Evolutionary conservation across 1,140 invertebrate species (phyloP).

Genomic region (Homalodisca vitripennis): DNA sequence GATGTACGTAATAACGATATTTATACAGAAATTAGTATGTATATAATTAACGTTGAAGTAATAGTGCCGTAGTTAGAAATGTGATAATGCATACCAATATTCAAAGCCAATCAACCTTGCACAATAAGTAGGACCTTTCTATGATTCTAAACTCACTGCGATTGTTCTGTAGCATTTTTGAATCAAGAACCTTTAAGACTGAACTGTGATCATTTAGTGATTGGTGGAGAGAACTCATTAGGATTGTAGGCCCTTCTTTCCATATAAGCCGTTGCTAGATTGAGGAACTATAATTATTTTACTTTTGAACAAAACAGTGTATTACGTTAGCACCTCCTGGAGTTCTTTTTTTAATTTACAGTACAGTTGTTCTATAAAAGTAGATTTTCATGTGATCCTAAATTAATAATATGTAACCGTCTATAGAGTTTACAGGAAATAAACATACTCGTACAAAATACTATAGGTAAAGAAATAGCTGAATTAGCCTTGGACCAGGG

Average conservation of each 20-base stretch:
- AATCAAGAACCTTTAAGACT: constrained; percentile 18
- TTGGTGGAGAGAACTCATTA: neutral
- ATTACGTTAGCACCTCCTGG: neutral
- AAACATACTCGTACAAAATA: too few relatives aligned
- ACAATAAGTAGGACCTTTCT: neutral
- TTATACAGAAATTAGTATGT: neutral
- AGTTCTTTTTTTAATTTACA: neutral
- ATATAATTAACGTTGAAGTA: neutral
- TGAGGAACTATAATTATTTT: neutral
- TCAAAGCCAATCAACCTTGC: neutral
- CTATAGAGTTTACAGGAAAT: too few relatives aligned
- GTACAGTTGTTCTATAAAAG: neutral
- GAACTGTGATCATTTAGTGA: constrained; percentile 15
- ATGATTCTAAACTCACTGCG: neutral
- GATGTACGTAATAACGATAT: neutral
- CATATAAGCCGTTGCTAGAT: too few relatives aligned
- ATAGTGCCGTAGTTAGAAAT: neutral
- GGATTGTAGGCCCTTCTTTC: neutral
- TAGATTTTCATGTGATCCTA: neutral
- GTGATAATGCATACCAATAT: neutral
- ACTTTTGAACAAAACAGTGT: neutral
- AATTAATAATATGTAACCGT: too few relatives aligned
- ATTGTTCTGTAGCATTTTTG: neutral
- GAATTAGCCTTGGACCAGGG: neutral
- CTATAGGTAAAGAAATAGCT: neutral